Conservation (phyloP, 2,888 invertebrate species). For the Villa cingulata region DNA sequence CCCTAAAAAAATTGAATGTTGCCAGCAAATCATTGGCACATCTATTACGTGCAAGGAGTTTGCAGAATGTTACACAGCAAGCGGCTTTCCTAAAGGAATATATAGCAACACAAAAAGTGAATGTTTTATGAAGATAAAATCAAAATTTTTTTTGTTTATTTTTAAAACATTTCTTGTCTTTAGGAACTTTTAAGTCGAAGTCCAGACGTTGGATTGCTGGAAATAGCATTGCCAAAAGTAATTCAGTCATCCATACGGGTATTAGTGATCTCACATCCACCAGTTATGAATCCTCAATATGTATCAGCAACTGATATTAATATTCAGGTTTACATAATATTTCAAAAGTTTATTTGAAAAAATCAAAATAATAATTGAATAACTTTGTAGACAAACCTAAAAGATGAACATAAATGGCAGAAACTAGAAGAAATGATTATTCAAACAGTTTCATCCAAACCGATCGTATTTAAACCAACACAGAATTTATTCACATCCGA, state of each 20-base stretch:
- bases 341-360: background rate
- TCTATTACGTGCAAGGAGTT: conserved; percentile 54
- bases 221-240: conserved; percentile 63
- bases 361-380: background rate
- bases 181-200: conserved; percentile 30
- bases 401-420: conserved; percentile 46
- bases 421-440: conserved; percentile 66
- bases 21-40: conserved; percentile 65
- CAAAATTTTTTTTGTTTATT: too few relatives aligned
- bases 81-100: conserved; percentile 76
- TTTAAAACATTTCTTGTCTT: background rate
- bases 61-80: conserved; percentile 60
- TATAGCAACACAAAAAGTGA: conserved; percentile 68
- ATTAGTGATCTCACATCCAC: conserved; percentile 35
- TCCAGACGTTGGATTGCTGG: conserved; percentile 38
- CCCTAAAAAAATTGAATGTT: conserved; percentile 56
- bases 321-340: conserved; percentile 20
- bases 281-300: conserved; percentile 23
- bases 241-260: conserved; percentile 55
- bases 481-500: conserved; percentile 56
- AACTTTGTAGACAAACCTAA: conserved; percentile 25
- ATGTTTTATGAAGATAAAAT: conserved; percentile 17
- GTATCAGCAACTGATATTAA: conserved; percentile 31
- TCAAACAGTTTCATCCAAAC: conserved; percentile 51
- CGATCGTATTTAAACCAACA: conserved; percentile 66